These are phyloP conservation scores for Ariopsis seemanni DNA, from an alignment of 2,113 vertebrate species.

Conservation along the genomic window DNA sequence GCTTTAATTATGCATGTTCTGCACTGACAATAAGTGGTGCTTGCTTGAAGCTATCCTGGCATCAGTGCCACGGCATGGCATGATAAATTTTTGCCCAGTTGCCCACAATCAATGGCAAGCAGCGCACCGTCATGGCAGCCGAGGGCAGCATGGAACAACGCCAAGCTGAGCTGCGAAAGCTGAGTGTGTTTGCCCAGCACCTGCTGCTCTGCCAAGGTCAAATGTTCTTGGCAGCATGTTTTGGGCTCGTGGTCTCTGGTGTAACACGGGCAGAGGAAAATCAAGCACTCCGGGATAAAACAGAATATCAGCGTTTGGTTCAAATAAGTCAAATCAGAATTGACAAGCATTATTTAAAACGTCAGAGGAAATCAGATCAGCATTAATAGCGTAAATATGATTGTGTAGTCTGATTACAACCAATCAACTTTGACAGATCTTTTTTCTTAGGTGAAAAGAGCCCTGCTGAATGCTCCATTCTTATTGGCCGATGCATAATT, in stretches of 20 bases:
- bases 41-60: conserved; percentile 60
- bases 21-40: conserved; percentile 46
- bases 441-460: neutral
- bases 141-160: conserved; percentile 56
- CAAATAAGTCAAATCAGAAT: conserved; percentile 28
- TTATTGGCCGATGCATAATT: neutral
- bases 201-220: conserved; percentile 70
- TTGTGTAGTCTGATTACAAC: too few species aligned
- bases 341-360: neutral
- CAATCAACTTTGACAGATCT: neutral
- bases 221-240: conserved; percentile 68
- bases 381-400: neutral
- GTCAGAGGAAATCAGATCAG: neutral
- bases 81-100: conserved; percentile 65
- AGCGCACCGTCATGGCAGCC: conserved; percentile 47
- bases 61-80: conserved; percentile 57
- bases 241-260: conserved; percentile 42
- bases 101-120: conserved; percentile 66
- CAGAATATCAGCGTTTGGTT: conserved; percentile 17
- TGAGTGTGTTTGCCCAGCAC: conserved; percentile 45
- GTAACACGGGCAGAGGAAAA: conserved; percentile 5
- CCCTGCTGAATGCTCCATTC: neutral
- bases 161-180: conserved; percentile 57
- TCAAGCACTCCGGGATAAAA: conserved; percentile 20
- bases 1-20: conserved; percentile 41